Evolutionary conservation across 2,113 vertebrate species (phyloP).

Genomic region (Neomonachus schauinslandi): DNA sequence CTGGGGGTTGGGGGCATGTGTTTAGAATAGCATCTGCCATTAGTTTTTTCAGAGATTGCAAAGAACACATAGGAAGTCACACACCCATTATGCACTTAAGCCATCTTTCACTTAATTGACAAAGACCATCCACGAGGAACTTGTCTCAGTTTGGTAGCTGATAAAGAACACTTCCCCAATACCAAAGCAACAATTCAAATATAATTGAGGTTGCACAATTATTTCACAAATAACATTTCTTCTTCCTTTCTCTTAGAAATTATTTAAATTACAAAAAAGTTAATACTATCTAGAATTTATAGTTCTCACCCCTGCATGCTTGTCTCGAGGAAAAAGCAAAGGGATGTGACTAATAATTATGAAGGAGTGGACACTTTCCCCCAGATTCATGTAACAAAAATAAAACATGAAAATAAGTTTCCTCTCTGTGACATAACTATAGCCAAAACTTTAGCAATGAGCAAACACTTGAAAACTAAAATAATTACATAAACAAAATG

Average conservation of each 20-base stretch:
- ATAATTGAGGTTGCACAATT: rapidly evolving
- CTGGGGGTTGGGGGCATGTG: not conserved
- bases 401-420: not conserved
- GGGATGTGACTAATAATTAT: not conserved
- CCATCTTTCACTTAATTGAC: not conserved
- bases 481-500: not conserved
- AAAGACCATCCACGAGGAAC: not conserved
- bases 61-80: not conserved
- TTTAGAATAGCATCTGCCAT: not conserved
- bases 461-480: not conserved
- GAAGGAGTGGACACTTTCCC: not conserved
- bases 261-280: not conserved
- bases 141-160: not conserved
- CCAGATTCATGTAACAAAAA: not conserved
- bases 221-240: not conserved
- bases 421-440: not conserved
- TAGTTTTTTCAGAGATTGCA: not conserved
- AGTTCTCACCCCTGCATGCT: not conserved
- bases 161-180: not conserved
- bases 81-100: not conserved
- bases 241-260: not conserved
- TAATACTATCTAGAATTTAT: not conserved
- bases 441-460: not conserved
- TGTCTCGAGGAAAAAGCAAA: not conserved
- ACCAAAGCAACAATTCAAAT: not conserved